These are phyloP conservation scores for Eupithecia abbreviata DNA, from an alignment of 2,888 invertebrate species.

Conservation along the genomic window DNA sequence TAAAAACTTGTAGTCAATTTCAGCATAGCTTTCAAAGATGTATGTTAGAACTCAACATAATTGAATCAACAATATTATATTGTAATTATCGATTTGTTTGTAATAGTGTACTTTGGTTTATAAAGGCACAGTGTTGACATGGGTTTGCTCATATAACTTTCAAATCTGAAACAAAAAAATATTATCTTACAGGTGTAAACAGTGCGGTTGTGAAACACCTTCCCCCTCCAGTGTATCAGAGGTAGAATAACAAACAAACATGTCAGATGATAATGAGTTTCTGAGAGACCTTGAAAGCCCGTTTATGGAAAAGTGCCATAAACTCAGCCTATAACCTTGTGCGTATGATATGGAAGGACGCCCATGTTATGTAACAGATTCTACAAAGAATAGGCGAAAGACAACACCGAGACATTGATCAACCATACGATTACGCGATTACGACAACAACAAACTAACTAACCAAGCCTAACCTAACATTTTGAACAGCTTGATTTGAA, in stretches of 20 bases:
- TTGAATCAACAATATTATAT: constrained; percentile 54
- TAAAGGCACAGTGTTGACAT: constrained; percentile 56
- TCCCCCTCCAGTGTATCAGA: background rate
- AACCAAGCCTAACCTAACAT: constrained; percentile 43
- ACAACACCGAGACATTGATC: constrained; percentile 13
- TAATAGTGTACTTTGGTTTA: constrained; percentile 43
- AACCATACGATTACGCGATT: constrained; percentile 22
- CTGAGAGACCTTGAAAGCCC: constrained; percentile 10
- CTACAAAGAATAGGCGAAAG: background rate
- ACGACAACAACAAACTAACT: constrained; percentile 44
- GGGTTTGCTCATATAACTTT: constrained; percentile 71
- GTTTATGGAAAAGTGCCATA: background rate
- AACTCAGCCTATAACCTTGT: background rate
- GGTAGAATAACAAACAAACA: background rate
- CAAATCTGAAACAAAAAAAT: constrained; percentile 66
- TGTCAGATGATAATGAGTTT: constrained; percentile 1
- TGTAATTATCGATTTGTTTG: constrained; percentile 54
- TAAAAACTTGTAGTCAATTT: constrained; percentile 78
- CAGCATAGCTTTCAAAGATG: constrained; percentile 74
- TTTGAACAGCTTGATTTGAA: constrained; percentile 33
- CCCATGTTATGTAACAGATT: constrained; percentile 15
- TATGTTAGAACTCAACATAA: constrained; percentile 58
- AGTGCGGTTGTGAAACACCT: background rate
- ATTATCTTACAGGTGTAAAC: background rate
- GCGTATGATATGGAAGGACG: constrained; percentile 3